phyloP scores from a whole-genome alignment of 2,113 vertebrate genomes.

The Oncorhynchus mykiss region DNA sequence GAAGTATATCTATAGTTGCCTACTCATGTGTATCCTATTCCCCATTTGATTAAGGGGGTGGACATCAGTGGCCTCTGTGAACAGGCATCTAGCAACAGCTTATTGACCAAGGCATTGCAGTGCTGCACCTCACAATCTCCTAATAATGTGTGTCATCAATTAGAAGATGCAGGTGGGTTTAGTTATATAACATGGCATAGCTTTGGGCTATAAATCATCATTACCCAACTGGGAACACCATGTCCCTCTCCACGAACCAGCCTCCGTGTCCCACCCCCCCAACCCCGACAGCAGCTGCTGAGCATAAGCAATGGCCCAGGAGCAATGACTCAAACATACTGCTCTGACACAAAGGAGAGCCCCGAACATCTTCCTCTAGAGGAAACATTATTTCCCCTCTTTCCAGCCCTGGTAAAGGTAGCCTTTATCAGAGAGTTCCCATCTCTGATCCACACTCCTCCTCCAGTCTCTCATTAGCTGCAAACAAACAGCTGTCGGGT shows the following conservation, averaged over 20 bases:
- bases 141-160: neutral
- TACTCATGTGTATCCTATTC: too few species aligned
- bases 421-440: constrained; percentile 69
- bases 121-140: neutral
- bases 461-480: constrained; percentile 76
- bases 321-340: constrained; percentile 58
- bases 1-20: neutral
- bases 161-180: neutral
- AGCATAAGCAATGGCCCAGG: constrained; percentile 54
- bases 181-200: constrained; percentile 19
- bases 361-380: constrained; percentile 62
- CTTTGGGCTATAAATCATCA: constrained; percentile 54
- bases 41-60: neutral
- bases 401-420: constrained; percentile 55
- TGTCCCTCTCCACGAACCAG: constrained; percentile 47
- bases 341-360: constrained; percentile 57
- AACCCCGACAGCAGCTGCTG: constrained; percentile 51
- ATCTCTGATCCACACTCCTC: constrained; percentile 68
- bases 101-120: neutral
- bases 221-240: constrained; percentile 55
- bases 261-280: constrained; percentile 25
- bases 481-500: constrained; percentile 78
- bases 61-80: neutral
- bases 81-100: neutral
- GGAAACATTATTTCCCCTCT: constrained; percentile 60